A percentile compares a stretch with the other conserved stretches of the same genome.
Conservation (phyloP, 2,888 invertebrate genomes). For the Synanthedon andrenaeformis region DNA sequence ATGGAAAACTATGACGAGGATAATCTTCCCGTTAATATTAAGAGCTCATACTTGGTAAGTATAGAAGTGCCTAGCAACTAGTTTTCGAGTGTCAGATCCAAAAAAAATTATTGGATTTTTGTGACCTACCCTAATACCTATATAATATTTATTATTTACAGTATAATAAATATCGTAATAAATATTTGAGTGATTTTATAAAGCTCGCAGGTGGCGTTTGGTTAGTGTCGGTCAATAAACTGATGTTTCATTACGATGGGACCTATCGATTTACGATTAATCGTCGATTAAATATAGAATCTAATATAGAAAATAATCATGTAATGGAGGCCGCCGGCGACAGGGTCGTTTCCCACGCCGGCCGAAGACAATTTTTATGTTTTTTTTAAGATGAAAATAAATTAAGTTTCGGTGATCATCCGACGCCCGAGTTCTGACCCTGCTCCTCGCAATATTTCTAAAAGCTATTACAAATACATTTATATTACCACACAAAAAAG, state of each 20-base stretch:
- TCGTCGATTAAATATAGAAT: slow-evolving; percentile 63
- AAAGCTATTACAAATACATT: slow-evolving; percentile 71
- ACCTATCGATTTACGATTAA: slow-evolving; percentile 65
- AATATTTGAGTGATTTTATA: no score
- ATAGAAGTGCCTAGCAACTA: no score
- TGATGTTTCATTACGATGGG: slow-evolving; percentile 23
- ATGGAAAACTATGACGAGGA: no score
- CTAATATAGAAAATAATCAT: slow-evolving; percentile 70
- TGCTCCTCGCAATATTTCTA: slow-evolving; percentile 68
- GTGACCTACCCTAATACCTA: no score
- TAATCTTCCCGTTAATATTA: no score
- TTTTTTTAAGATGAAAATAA: slow-evolving; percentile 59
- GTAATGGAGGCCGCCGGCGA: slow-evolving; percentile 68
- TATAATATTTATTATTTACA: no score
- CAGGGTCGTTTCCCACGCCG: slow-evolving; percentile 67
- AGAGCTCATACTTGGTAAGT: no score
- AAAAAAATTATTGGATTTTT: no score
- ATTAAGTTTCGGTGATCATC: slow-evolving; percentile 68
- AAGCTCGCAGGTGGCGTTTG: no score
- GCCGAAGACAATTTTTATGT: slow-evolving; percentile 52
- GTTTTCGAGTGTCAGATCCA: no score
- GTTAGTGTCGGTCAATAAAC: not conserved
- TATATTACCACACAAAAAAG: slow-evolving; percentile 67
- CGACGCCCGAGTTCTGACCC: slow-evolving; percentile 55
- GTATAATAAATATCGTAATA: no score